Conservation (phyloP, 2,113 vertebrate genomes). For the Cephalopterus ornatus region DNA sequence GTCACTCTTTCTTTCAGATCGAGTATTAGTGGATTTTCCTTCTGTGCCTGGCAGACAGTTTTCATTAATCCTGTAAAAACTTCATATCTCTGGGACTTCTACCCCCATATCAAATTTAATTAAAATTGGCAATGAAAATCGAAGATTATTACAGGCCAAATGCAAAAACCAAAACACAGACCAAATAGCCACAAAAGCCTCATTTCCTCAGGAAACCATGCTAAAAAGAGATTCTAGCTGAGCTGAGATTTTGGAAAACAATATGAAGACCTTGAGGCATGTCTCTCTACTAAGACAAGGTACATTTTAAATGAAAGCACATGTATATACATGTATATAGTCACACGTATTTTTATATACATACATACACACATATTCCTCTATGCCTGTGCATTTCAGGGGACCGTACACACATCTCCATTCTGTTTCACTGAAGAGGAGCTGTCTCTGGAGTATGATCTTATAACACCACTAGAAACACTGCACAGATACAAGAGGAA, state of each 20-base stretch:
- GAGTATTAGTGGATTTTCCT: slow-evolving; percentile 27
- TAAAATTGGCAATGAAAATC: not conserved
- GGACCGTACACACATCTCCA: not conserved
- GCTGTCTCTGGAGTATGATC: not conserved
- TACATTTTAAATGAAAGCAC: not conserved
- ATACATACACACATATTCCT: not conserved
- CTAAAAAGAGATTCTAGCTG: not conserved
- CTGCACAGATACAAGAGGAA: not conserved
- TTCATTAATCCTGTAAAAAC: slow-evolving; percentile 38
- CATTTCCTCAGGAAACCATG: not conserved
- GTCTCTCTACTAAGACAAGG: not conserved
- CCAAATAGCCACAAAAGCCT: not conserved
- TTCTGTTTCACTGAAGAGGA: not conserved
- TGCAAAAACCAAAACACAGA: not conserved
- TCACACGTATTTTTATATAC: not conserved
- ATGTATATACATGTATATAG: no score
- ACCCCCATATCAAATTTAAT: slow-evolving; percentile 22
- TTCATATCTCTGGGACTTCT: not conserved
- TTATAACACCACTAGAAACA: not conserved
- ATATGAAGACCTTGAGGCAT: not conserved
- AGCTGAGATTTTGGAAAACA: not conserved
- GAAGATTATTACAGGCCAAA: not conserved
- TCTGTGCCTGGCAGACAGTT: slow-evolving; percentile 4
- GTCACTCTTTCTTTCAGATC: slow-evolving; percentile 17
- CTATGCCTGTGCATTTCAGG: not conserved